Evolutionary conservation across 2,113 vertebrate species (phyloP), one percentile per base, ranked within the genome.

Genomic region (Mastomys natalensis): DNA sequence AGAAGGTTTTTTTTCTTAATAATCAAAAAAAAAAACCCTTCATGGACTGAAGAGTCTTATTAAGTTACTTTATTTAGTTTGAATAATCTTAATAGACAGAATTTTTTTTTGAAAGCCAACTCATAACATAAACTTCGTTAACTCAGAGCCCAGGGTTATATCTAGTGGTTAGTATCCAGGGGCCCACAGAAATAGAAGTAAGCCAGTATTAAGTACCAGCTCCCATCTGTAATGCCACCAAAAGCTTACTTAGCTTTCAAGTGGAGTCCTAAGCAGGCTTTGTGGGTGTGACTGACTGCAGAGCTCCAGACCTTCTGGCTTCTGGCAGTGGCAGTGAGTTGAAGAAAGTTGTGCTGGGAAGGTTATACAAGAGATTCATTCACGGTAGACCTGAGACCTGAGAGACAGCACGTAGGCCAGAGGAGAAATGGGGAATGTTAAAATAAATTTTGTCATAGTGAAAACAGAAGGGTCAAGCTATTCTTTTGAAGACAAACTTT

Each of bases 361-460:
- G 86, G 24, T 93, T 93, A 70, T 31, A 98, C 93, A 97, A 95
- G 87, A 94, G 93, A 89, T 15, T 55, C 97, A 96, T 97, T 98
- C 97, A 97, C 51, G 22, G 60, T 64, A 34, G n/a, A 80, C 51
- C 51, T n/a, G 77, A 97, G 58, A 90, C 64, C 26, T 64, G 84
- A 76, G 3, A 70, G 70, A 91, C 85, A 68, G 73, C 93, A 96
- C 40, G 16, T 58, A 95, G 93, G 64, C 87, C 95, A 85, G 26
- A 62, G 92, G 40, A 73, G 73, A 97, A 76, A 73, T 77, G 7
- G 87, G 70, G 45, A 95, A 40, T 45, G 21, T 55, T 89, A 74
- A 91, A 93, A 86, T 80, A 90, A 94, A 95, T 60, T 66, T 82
- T 91, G 60, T 48, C 43, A 5, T 29, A 88, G 70, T 73, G 53